phyloP scores from a whole-genome alignment of 2,888 invertebrate species.

The Sphaerophoria rueppellii region DNA sequence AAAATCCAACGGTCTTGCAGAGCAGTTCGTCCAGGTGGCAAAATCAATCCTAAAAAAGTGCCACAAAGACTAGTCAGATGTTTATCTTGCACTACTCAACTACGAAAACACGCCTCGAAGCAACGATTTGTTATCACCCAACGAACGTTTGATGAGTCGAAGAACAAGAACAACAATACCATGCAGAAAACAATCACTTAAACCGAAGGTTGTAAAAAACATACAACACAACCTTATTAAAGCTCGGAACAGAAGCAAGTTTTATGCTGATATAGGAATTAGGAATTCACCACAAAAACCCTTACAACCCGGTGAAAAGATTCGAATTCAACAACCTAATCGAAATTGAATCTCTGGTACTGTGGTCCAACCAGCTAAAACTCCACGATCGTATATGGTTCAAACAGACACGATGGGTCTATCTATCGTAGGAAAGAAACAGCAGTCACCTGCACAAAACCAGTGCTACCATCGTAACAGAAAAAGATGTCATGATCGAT shows the following conservation, averaged over 20 bases:
- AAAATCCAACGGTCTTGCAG: slow-evolving; percentile 46
- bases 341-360: slow-evolving; percentile 44
- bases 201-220: slow-evolving; percentile 72
- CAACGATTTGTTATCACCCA: slow-evolving; percentile 39
- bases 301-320: slow-evolving; percentile 31
- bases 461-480: slow-evolving; percentile 36
- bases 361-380: slow-evolving; percentile 30
- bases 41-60: slow-evolving; percentile 41
- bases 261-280: slow-evolving; percentile 48
- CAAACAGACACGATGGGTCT: slow-evolving; percentile 45
- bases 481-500: slow-evolving; percentile 39
- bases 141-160: slow-evolving; percentile 56
- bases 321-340: slow-evolving; percentile 36
- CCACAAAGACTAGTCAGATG: slow-evolving; percentile 35
- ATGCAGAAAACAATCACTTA: slow-evolving; percentile 35
- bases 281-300: slow-evolving; percentile 36
- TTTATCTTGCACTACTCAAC: slow-evolving; percentile 42
- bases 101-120: slow-evolving; percentile 45
- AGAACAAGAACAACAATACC: slow-evolving; percentile 54
- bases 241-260: slow-evolving; percentile 24
- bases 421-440: slow-evolving; percentile 43
- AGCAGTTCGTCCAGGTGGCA: slow-evolving; percentile 37
- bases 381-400: slow-evolving; percentile 29
- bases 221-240: slow-evolving; percentile 18
- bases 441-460: slow-evolving; percentile 43